phyloP scores from a whole-genome alignment of 2,113 vertebrate species.

The Diadophis punctatus region DNA sequence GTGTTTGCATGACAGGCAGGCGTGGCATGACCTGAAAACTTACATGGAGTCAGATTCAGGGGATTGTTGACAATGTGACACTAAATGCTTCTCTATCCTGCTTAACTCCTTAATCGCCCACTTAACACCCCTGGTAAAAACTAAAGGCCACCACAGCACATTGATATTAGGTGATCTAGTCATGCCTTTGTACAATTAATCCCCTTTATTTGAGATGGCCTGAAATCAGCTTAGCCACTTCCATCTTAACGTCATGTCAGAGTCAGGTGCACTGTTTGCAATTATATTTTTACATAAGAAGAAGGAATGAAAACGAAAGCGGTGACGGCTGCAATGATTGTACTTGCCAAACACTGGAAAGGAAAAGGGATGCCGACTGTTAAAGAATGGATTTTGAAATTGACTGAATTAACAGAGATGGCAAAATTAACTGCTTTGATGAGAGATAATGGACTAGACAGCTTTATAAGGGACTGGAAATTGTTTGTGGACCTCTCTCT shows the following conservation, averaged over 20 bases:
- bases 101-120: slow-evolving; percentile 40
- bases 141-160: neutral
- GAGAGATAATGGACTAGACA: too few relatives aligned
- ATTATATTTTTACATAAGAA: neutral
- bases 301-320: neutral
- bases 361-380: too few relatives aligned
- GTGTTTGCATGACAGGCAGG: slow-evolving; percentile 62
- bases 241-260: neutral
- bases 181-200: slow-evolving; percentile 21
- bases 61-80: slow-evolving; percentile 45
- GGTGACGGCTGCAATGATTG: too few relatives aligned
- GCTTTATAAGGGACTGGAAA: too few relatives aligned
- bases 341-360: too few relatives aligned
- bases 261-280: neutral
- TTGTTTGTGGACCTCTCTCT: too few relatives aligned
- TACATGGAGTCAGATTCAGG: slow-evolving; percentile 21
- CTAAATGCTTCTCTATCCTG: slow-evolving; percentile 15
- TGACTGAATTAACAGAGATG: too few relatives aligned
- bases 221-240: slow-evolving; percentile 9
- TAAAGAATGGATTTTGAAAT: too few relatives aligned
- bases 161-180: slow-evolving; percentile 3
- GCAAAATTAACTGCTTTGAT: too few relatives aligned
- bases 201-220: slow-evolving; percentile 4
- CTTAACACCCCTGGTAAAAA: slow-evolving; percentile 9
- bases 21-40: slow-evolving; percentile 52